These are phyloP conservation scores for Petaurus breviceps DNA, from an alignment of 2,113 vertebrate species.

Conservation along the genomic window DNA sequence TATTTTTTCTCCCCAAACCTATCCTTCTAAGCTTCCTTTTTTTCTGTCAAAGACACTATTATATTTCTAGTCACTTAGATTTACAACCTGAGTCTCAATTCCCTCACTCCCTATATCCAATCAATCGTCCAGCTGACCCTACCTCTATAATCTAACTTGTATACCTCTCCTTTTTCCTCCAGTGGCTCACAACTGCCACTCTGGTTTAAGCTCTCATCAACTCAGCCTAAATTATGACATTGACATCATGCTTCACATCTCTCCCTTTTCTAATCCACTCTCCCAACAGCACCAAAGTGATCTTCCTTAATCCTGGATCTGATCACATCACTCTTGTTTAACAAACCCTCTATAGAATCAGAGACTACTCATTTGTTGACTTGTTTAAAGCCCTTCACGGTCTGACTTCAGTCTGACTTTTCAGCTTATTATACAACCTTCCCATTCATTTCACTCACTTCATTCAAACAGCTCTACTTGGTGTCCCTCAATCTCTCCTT, in stretches of 20 bases:
- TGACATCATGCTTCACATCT: not conserved
- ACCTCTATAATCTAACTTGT: not conserved
- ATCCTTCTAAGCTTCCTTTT: not conserved
- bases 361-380: not conserved
- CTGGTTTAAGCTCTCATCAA: not conserved
- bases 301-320: not conserved
- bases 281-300: not conserved
- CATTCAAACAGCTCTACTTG: not conserved
- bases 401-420: not conserved
- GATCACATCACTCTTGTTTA: not conserved
- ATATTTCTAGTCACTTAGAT: not conserved
- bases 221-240: not conserved
- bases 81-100: not conserved
- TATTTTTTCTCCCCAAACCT: not conserved
- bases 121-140: not conserved
- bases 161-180: not conserved
- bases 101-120: not conserved
- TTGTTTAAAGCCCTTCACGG: not conserved
- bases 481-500: not conserved
- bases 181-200: not conserved
- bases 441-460: not conserved
- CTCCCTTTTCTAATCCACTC: not conserved
- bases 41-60: not conserved
- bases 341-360: not conserved
- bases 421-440: not conserved